Evolutionary conservation across 2,888 invertebrate species (phyloP).

Genomic region (Oxycera nigricornis): DNA sequence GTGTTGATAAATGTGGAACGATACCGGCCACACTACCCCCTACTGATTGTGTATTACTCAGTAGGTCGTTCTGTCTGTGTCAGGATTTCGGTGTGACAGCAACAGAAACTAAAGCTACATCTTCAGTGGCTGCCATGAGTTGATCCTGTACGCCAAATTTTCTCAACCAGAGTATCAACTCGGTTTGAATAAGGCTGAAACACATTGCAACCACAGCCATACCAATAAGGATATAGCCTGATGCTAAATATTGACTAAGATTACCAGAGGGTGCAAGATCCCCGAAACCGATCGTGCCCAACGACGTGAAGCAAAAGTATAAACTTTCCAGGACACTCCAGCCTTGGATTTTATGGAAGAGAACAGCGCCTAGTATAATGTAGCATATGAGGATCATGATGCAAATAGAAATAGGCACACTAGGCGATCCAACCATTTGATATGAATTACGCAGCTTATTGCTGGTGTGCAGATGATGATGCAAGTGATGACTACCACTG

Average conservation of each 20-base stretch:
- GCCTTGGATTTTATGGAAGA: slow-evolving; percentile 89
- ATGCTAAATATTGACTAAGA: slow-evolving; percentile 77
- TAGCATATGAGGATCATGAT: slow-evolving; percentile 85
- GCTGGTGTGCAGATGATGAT: slow-evolving; percentile 48
- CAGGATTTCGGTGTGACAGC: slow-evolving; percentile 67
- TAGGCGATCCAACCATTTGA: slow-evolving; percentile 51
- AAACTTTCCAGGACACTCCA: slow-evolving; percentile 91
- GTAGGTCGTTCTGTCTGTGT: slow-evolving; percentile 63
- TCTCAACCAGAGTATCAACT: slow-evolving; percentile 65
- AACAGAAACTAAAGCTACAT: slow-evolving; percentile 64
- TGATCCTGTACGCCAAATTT: slow-evolving; percentile 61
- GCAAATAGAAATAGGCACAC: slow-evolving; percentile 89
- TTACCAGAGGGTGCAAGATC: slow-evolving; percentile 75
- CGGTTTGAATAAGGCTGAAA: slow-evolving; percentile 84
- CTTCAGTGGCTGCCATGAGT: slow-evolving; percentile 63
- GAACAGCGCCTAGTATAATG: slow-evolving; percentile 84
- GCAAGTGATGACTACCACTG: slow-evolving; percentile 46
- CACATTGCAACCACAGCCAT: slow-evolving; percentile 89
- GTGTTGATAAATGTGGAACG: slow-evolving; percentile 57
- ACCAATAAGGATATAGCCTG: slow-evolving; percentile 81
- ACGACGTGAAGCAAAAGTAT: slow-evolving; percentile 80
- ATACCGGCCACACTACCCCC: slow-evolving; percentile 58
- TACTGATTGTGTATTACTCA: slow-evolving; percentile 59
- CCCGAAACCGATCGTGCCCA: slow-evolving; percentile 85
- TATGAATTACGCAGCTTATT: slow-evolving; percentile 48